These are phyloP conservation scores for Saxidomus purpurata DNA, from an alignment of 1,140 invertebrate species.

Conservation along the genomic window DNA sequence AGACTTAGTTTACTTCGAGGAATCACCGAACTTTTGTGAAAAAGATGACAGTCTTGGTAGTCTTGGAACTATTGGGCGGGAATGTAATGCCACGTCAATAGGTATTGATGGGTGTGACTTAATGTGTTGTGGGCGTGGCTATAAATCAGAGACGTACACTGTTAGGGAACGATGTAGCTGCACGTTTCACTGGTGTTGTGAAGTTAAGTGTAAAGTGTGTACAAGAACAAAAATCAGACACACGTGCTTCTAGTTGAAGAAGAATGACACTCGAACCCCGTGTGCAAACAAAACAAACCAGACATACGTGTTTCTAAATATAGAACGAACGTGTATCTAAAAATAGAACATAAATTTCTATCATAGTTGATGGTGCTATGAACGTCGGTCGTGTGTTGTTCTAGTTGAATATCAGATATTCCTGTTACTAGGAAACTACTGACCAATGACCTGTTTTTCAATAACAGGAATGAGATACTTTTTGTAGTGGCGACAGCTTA, in stretches of 20 bases:
- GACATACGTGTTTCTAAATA: no score
- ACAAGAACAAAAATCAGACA: slow-evolving; percentile 73
- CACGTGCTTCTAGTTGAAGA: slow-evolving; percentile 67
- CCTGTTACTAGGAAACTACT: no score
- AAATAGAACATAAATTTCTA: no score
- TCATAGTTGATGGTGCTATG: background rate
- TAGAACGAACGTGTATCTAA: no score
- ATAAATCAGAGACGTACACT: slow-evolving; percentile 92
- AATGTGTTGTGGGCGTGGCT: slow-evolving; percentile 96
- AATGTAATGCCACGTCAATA: slow-evolving; percentile 87
- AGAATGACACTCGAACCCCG: no score
- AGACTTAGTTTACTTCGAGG: slow-evolving; percentile 96
- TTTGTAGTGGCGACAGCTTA: no score
- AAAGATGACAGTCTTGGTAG: slow-evolving; percentile 93
- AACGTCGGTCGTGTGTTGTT: background rate
- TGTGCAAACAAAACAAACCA: no score
- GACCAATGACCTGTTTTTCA: no score
- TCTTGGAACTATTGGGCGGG: slow-evolving; percentile 90
- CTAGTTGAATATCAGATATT: background rate
- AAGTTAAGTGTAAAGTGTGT: slow-evolving; percentile 92
- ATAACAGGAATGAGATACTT: no score
- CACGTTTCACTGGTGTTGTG: slow-evolving; percentile 96
- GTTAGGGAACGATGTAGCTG: slow-evolving; percentile 93
- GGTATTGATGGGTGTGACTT: slow-evolving; percentile 94
- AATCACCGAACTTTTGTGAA: slow-evolving; percentile 95